phyloP scores from a whole-genome alignment of 1,140 invertebrate species.

The Zeugodacus cucurbitae region DNA sequence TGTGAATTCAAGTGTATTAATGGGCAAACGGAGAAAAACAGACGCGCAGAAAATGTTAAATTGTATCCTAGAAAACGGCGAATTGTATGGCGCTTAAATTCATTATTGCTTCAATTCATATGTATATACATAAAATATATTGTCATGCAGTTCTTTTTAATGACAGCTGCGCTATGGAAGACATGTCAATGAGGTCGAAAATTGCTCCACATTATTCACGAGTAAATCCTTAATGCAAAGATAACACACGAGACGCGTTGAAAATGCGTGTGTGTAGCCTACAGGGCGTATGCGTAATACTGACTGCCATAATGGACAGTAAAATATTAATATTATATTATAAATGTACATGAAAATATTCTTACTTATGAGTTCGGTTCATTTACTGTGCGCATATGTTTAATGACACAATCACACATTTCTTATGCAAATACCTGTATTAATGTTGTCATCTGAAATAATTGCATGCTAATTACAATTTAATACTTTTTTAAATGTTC shows the following conservation, averaged over 20 bases:
- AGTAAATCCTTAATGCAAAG: neutral
- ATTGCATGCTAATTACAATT: neutral
- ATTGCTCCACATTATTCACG: neutral
- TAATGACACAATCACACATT: neutral
- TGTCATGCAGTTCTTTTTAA: neutral
- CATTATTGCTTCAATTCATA: neutral
- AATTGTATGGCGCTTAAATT: neutral
- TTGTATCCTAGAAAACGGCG: neutral
- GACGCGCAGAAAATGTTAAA: neutral
- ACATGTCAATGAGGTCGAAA: neutral
- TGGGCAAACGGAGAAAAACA: neutral
- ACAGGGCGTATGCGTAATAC: neutral
- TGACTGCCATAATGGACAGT: neutral
- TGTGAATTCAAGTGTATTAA: conserved; percentile 24
- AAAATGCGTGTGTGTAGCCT: neutral
- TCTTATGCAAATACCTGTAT: neutral
- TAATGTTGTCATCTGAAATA: neutral
- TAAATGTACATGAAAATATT: neutral
- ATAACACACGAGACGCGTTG: neutral
- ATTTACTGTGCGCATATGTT: neutral
- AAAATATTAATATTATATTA: too few relatives aligned
- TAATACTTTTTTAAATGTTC: neutral
- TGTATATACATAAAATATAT: neutral
- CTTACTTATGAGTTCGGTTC: neutral
- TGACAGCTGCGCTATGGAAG: neutral